Percentiles rank a stretch among this genome's conserved stretches.
These are phyloP conservation scores for Gopherus evgoodei DNA, from an alignment of 2,113 vertebrate genomes.

Conservation along the genomic window DNA sequence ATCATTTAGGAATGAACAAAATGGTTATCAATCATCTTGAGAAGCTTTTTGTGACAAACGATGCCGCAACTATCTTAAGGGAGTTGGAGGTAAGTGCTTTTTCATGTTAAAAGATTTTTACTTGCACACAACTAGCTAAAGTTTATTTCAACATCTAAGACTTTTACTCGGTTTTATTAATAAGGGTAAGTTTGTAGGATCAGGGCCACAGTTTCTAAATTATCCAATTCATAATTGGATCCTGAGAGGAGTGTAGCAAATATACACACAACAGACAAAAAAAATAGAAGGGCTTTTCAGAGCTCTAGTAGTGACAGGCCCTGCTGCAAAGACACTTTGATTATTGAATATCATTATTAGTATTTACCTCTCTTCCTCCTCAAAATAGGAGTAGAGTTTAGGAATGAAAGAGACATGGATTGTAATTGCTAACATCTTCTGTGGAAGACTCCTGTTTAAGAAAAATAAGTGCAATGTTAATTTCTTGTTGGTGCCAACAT, in stretches of 20 bases:
- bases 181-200: not conserved
- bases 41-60: constrained; percentile 98
- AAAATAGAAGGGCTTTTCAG: not conserved
- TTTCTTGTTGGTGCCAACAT: not conserved
- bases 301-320: not conserved
- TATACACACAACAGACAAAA: not conserved
- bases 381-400: not conserved
- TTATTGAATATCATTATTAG: not conserved
- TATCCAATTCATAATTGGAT: not conserved
- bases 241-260: not conserved
- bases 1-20: constrained; percentile 94
- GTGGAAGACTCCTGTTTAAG: not conserved
- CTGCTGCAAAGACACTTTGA: not conserved
- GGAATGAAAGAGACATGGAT: not conserved
- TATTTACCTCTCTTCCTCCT: not conserved
- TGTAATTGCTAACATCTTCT: not conserved
- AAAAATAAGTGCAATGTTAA: not conserved
- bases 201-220: fast-evolving
- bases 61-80: constrained; percentile 96
- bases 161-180: not conserved
- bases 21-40: constrained; percentile 99
- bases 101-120: not conserved
- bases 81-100: constrained; percentile 89
- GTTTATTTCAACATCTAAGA: not conserved
- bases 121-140: not conserved